A percentile compares a stretch with the other conserved stretches of the same genome.
Evolutionary conservation across 2,888 invertebrate genomes (phyloP).

Genomic region (Chrysolina americana): DNA sequence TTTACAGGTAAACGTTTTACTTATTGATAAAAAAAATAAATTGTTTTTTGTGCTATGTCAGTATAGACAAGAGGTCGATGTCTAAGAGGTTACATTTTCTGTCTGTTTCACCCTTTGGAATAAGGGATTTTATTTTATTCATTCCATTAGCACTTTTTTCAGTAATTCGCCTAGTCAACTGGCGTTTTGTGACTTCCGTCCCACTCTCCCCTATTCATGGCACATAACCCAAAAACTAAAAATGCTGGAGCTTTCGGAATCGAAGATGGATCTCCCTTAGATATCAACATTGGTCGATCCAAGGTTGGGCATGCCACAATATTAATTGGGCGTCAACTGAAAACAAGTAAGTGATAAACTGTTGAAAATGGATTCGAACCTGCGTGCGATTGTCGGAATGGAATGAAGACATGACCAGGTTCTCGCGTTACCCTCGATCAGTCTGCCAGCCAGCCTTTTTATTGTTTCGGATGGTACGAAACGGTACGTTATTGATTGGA

Average conservation of each 20-base stretch:
- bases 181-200: neutral
- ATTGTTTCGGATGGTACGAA: slow-evolving; percentile 55
- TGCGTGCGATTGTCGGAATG: slow-evolving; percentile 66
- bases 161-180: too few species aligned
- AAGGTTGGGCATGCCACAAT: slow-evolving; percentile 69
- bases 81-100: too few species aligned
- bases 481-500: slow-evolving; percentile 59
- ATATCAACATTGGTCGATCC: slow-evolving; percentile 64
- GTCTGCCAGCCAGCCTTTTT: slow-evolving; percentile 43
- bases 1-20: too few species aligned
- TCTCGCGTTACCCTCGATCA: slow-evolving; percentile 56
- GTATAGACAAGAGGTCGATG: too few species aligned
- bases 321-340: slow-evolving; percentile 70
- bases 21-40: too few species aligned
- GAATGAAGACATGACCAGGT: slow-evolving; percentile 67
- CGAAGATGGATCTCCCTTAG: slow-evolving; percentile 62
- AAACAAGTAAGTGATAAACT: slow-evolving; percentile 71
- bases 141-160: too few species aligned
- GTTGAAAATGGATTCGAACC: slow-evolving; percentile 69
- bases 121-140: too few species aligned
- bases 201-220: slow-evolving; percentile 36
- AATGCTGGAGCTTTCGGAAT: slow-evolving; percentile 50
- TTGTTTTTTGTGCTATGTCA: too few species aligned
- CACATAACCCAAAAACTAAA: slow-evolving; percentile 39
- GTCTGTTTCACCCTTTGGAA: too few species aligned